Percentiles rank a stretch among this genome's conserved stretches.
These are phyloP conservation scores for Caenorhabditis uteleia DNA, from an alignment of 2,888 invertebrate genomes.

Conservation along the genomic window DNA sequence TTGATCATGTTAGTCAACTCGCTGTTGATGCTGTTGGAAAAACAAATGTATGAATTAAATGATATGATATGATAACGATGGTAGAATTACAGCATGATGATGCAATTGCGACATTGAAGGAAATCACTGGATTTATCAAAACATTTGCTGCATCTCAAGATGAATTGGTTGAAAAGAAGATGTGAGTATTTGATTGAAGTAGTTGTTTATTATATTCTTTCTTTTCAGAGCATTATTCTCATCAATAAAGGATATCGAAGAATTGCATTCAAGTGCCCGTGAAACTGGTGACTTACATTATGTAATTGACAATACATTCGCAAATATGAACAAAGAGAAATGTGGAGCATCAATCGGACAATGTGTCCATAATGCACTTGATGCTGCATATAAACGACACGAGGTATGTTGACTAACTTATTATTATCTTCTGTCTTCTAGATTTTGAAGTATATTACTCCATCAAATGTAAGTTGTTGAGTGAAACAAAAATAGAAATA, in stretches of 20 bases:
- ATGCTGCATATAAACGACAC: conserved; percentile 36
- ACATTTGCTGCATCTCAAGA: conserved; percentile 25
- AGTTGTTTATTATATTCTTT: background rate
- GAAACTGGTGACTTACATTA: conserved; percentile 52
- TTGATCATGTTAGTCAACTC: conserved; percentile 53
- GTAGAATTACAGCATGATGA: conserved; percentile 41
- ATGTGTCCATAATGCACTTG: conserved; percentile 41
- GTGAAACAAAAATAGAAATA: no score
- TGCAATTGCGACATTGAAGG: conserved; percentile 37
- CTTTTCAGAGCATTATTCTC: conserved; percentile 53
- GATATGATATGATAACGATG: background rate
- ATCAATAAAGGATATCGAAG: conserved; percentile 52
- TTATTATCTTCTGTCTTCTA: background rate
- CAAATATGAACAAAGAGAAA: conserved; percentile 19
- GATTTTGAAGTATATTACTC: background rate
- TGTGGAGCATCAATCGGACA: conserved; percentile 29
- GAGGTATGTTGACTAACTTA: conserved; percentile 14
- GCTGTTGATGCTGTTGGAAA: conserved; percentile 46
- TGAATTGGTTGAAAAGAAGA: conserved; percentile 46
- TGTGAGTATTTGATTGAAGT: conserved; percentile 33
- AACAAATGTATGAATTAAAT: conserved; percentile 32
- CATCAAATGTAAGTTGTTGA: background rate
- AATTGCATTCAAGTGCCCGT: conserved; percentile 40
- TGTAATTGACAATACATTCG: conserved; percentile 51
- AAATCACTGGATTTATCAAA: conserved; percentile 37